Evolutionary conservation across 2,797 vertebrate species (phyloP), one percentile per base, ranked within the genome.

Genomic region (Gastrophryne carolinensis): DNA sequence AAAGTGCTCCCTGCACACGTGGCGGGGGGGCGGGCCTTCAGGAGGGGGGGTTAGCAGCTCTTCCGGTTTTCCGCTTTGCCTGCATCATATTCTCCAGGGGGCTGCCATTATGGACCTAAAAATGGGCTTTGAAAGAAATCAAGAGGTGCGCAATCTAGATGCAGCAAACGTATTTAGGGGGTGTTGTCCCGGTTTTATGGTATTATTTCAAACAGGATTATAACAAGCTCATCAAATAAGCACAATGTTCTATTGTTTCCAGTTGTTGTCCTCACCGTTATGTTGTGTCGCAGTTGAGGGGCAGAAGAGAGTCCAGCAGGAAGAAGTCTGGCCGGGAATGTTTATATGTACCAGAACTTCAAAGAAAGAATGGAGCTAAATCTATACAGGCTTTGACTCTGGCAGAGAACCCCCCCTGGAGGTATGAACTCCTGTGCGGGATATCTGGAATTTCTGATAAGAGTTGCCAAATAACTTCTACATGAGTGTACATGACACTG

Each of bases 361-460:
- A 69, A 69, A 69, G 65, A 21, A 52, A 56, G 27, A 24, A 41
- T 54, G n/a, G 4, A 49, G 32, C 7, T 21, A 47, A 29, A 29
- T 57, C 5, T 5, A 23, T 39, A 29, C 34, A 41, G 56, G 24
- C 57, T 69, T 41, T 54, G 39, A n/a, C 24, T 44, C 8, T 41
- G 56, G 41, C 39, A 29, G 32, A 67, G 64, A 52, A 68, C 32
- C 27, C 19, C 52, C 66, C 52, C 34, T 50, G 13, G 11, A 32
- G 52, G 50, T 5, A 27, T 61, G 5, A 44, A 27, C 61, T 64
- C 17, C 29, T 63, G 34, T 37, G 39, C 56, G 32, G 49, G 57
- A 62, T 44, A 24, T 70, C 66, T 63, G 74, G 57, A 35, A 57
- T 70, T 32, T 70, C 39, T 69, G 47, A 76, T 54, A 53, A 69